Conservation (phyloP, 2,113 vertebrate species). For the Barbus barbus region DNA sequence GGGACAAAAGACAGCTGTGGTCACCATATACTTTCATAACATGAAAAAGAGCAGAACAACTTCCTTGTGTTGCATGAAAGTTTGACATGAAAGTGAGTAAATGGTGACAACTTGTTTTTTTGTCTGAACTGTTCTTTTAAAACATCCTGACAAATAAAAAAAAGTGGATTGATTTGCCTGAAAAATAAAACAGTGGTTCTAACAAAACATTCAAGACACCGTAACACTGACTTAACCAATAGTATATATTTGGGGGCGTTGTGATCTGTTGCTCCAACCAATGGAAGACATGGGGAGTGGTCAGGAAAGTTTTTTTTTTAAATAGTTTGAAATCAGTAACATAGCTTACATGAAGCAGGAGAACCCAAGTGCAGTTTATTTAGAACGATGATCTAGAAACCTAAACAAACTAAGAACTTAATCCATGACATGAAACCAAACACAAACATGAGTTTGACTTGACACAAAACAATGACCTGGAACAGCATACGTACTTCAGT, state of each 20-base stretch:
- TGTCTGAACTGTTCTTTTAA: background rate
- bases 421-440: background rate
- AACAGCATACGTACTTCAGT: background rate
- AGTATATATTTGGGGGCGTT: background rate
- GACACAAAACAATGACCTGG: background rate
- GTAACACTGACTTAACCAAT: background rate
- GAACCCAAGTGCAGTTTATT: background rate
- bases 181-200: background rate
- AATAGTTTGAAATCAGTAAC: background rate
- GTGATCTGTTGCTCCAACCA: background rate
- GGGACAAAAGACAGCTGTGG: background rate
- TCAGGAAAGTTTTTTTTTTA: background rate
- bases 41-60: background rate
- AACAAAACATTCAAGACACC: background rate
- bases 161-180: background rate
- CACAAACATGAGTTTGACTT: background rate
- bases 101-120: background rate
- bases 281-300: background rate
- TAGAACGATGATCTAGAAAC: background rate
- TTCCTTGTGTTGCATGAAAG: background rate
- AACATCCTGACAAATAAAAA: background rate
- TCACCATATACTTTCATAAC: background rate
- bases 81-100: too few relatives aligned
- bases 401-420: background rate
- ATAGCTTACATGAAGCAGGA: background rate